These are phyloP conservation scores for Eristalinus aeneus DNA, from an alignment of 2,888 invertebrate genomes.

Conservation along the genomic window DNA sequence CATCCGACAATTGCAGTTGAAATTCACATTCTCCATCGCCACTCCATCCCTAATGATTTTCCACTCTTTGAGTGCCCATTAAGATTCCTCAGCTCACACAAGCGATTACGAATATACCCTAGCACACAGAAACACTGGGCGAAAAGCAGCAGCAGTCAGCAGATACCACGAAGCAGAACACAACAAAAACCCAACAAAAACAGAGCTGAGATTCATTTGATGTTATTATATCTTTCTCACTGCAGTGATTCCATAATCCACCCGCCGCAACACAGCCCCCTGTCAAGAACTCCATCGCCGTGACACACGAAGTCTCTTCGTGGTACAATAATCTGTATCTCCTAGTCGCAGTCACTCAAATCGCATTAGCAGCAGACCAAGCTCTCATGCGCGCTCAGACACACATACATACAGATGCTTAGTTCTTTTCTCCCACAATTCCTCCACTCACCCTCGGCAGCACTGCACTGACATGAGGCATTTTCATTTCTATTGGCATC, in stretches of 20 bases:
- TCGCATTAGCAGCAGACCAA: constrained; percentile 56
- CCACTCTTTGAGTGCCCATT: constrained; percentile 50
- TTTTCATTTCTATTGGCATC: constrained; percentile 64
- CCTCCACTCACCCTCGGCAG: constrained; percentile 15
- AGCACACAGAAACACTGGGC: not conserved
- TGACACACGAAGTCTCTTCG: not conserved
- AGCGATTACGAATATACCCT: constrained; percentile 15
- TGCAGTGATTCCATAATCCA: constrained; percentile 60
- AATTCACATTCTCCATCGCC: constrained; percentile 23
- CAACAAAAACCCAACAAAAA: constrained; percentile 30
- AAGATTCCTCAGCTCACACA: constrained; percentile 54
- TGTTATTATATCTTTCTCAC: constrained; percentile 51
- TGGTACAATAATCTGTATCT: constrained; percentile 55
- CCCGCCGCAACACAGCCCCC: constrained; percentile 8
- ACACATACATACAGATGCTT: constrained; percentile 19
- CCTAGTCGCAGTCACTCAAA: constrained; percentile 61
- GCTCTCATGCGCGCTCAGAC: constrained; percentile 7
- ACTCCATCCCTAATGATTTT: constrained; percentile 18
- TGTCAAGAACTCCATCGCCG: not conserved
- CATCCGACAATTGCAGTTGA: constrained; percentile 10
- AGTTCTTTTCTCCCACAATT: constrained; percentile 53
- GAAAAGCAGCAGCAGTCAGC: constrained; percentile 9
- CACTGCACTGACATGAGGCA: constrained; percentile 13
- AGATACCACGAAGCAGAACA: constrained; percentile 28
- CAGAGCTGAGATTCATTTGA: constrained; percentile 51